Base-by-base conservation (phyloP, 92 coral and sea anemone genomes). In the Nematostella vectensis region DNA sequence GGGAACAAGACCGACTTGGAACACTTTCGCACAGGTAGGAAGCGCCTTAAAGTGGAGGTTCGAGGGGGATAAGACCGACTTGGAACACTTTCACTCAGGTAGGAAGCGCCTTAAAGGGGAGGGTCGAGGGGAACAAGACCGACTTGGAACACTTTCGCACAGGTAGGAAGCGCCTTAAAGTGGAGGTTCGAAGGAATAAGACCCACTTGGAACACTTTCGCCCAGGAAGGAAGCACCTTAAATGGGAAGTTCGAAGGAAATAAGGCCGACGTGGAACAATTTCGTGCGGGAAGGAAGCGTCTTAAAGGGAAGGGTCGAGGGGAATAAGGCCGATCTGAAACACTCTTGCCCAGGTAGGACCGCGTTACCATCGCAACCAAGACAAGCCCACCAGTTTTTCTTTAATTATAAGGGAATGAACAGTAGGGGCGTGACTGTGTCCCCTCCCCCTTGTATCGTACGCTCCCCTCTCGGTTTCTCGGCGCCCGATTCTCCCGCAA, bases 61-160 rank as follows among this genome's bases (percentile, higher is more conserved):
- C n/a, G n/a, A n/a, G n/a, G 96, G 94, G 31, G 84, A 89, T 51
- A 89, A 89, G 65, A 72, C 47, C 33, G 96, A 89, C 48, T 60
- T 89, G 54, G 86, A 80, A 16, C 96, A 89, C 71, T 82, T 89
- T 27, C 72, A 94, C 70, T 68, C 74, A 74, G 96, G 96, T 88
- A 50, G 50, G 57, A n/a, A n/a, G n/a, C n/a, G n/a, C n/a, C n/a
- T n/a, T n/a, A n/a, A n/a, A n/a, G n/a, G n/a, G n/a, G n/a, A n/a
- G n/a, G n/a, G n/a, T n/a, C n/a, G n/a, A n/a, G n/a, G 98, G 96
- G 29, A 91, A 91, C 58, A 91, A 91, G 65, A 74, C 51, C 29
- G 98, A 91, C 48, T 63, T 91, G 57, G 88, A 81, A 17, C 98
- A 91, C 70, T 83, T 91, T 27, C 73, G 98, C 72, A 67, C 76